Conservation (phyloP, 2,888 invertebrate species). For the Melanotus villosus region DNA sequence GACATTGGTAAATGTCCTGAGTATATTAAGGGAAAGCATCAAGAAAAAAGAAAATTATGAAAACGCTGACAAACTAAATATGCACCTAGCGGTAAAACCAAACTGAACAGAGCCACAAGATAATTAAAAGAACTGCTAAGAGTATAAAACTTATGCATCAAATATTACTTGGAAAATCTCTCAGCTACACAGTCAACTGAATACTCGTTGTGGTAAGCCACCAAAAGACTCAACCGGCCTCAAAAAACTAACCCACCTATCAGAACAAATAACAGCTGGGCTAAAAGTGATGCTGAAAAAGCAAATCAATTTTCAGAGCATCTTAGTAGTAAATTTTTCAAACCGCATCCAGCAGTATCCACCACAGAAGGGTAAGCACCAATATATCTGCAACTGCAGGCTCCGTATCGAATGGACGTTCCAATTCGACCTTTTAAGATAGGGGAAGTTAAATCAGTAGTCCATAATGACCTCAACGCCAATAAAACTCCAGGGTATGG, state of each 20-base stretch:
- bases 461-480: background rate
- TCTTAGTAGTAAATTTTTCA: background rate
- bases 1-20: too few species aligned
- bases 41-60: constrained; percentile 1
- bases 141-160: background rate
- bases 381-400: background rate
- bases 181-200: background rate
- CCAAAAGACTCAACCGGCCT: background rate
- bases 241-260: background rate
- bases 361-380: background rate
- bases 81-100: background rate
- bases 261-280: background rate
- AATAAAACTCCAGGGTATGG: background rate
- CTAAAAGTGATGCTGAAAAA: too few species aligned
- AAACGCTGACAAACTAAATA: background rate
- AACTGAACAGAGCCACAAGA: background rate
- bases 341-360: background rate
- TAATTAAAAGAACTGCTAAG: constrained; percentile 1
- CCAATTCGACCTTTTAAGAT: background rate
- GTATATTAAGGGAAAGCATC: too few species aligned
- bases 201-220: background rate
- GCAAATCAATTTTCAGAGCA: too few species aligned
- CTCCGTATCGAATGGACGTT: background rate
- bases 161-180: constrained; percentile 4
- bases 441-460: constrained; percentile 3